Percentiles rank a stretch among this genome's conserved stretches.
Evolutionary conservation across 1,140 invertebrate genomes (phyloP).

Genomic region (Drosophila nannoptera): DNA sequence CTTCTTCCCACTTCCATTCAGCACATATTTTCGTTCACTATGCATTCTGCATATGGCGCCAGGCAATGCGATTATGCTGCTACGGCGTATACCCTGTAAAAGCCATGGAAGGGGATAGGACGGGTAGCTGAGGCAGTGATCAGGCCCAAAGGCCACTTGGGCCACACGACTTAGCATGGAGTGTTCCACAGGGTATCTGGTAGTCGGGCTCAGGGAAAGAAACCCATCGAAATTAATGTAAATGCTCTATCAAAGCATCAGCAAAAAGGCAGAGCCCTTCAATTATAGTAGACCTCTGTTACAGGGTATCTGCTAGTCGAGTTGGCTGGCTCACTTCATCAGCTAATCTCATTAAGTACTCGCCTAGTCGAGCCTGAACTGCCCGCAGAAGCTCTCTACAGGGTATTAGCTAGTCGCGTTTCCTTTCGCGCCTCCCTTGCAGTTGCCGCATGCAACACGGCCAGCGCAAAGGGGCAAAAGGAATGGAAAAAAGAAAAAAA

Average conservation of each 20-base stretch:
- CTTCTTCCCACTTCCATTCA: background rate
- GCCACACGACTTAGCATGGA: no score
- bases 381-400: no score
- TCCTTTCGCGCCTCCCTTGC: conserved; percentile 1
- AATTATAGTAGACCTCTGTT: background rate
- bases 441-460: conserved; percentile 39
- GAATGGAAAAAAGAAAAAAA: no score
- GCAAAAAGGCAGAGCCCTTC: background rate
- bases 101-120: background rate
- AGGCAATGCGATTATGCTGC: conserved; percentile 7
- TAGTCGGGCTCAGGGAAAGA: background rate
- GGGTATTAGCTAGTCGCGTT: no score
- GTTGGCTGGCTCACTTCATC: background rate
- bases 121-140: background rate
- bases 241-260: background rate
- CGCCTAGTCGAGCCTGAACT: no score
- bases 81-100: conserved; percentile 21
- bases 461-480: background rate
- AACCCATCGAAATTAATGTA: no score
- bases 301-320: conserved; percentile 1
- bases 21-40: conserved; percentile 10
- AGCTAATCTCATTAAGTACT: no score
- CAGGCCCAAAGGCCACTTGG: no score
- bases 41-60: conserved; percentile 49
- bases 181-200: background rate